Conservation (phyloP, 2,113 vertebrate genomes). For the Leucopsar rothschildi region DNA sequence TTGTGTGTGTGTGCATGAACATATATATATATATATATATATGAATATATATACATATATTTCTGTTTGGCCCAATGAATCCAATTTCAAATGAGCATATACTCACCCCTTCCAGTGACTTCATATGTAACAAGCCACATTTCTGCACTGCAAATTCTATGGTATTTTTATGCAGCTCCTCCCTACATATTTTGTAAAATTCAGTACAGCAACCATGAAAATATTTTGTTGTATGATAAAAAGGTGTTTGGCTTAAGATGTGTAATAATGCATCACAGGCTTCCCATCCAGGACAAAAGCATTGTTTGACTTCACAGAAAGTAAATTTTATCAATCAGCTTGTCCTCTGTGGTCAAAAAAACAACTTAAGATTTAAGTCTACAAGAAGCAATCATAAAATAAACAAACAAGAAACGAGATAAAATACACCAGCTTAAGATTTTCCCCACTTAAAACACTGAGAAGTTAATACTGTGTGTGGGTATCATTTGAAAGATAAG, state of each 20-base stretch:
- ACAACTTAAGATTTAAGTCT: not conserved
- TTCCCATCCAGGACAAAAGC: not conserved
- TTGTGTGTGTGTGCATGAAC: no score
- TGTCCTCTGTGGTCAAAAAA: not conserved
- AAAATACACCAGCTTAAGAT: not conserved
- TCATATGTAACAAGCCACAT: not conserved
- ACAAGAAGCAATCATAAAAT: not conserved
- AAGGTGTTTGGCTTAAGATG: not conserved
- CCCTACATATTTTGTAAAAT: not conserved
- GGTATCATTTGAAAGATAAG: not conserved
- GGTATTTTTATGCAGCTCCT: not conserved
- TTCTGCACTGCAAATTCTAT: not conserved
- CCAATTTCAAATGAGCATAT: not conserved
- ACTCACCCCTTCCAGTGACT: not conserved
- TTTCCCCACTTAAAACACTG: not conserved
- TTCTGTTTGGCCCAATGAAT: not conserved
- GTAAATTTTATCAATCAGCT: conserved; percentile 17
- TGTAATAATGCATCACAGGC: not conserved
- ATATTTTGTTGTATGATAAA: not conserved
- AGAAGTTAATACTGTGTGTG: not conserved
- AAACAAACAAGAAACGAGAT: not conserved
- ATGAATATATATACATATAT: not conserved
- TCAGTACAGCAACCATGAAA: not conserved
- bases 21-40: not conserved
- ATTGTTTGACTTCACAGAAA: conserved; percentile 23